Evolutionary conservation across 2,888 invertebrate species (phyloP), one percentile per base, ranked within the genome.

Genomic region (Protophormia terraenovae): DNA sequence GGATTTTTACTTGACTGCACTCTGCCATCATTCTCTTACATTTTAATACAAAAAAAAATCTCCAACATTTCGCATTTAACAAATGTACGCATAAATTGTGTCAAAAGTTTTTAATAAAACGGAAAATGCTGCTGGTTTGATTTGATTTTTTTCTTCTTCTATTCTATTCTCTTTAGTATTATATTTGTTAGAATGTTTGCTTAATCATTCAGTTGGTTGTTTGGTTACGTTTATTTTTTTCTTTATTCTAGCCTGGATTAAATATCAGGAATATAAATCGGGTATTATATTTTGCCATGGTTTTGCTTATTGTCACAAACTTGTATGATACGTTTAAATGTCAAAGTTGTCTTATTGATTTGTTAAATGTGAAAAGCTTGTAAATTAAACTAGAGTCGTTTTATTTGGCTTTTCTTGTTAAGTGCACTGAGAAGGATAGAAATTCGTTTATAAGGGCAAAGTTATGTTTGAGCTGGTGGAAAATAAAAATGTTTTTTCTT

Each of bases 81-180:
- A 77, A 83, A 64, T 71, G 53, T 55, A 76, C 64, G 76, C 69
- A 82, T 71, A 76, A 71, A 64, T 71, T 76, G 71, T 83, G 76
- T 77, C 82, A 83, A 83, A 83, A 83, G 64, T 82, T 82, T 82
- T 82, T 64, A 64, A 71, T 69, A 76, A 76, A 72, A 76, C 24
- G 53, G 55, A 55, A 69, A 64, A 60, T 75, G 38, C 53, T 81
- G 53, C 12, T 60, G 38, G 41, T 47, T 73, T 62, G 75, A 62
- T 76, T 64, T 72, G 24, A 22, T 79, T 66, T 16, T 66, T 24
- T 3, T 47, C 2, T 8, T 10, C 8, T 8, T 41, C 16, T 53
- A 2, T 47, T 78, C 3, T 45, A 3, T 14, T 5, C 12, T 41
- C 19, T 62, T 16, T 45, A n/a, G n/a, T 22, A 24, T 7, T 41